Evolutionary conservation across 2,888 invertebrate species (phyloP), one percentile per base, ranked within the genome.

Genomic region (Cataglyphis rosenhaueri): DNA sequence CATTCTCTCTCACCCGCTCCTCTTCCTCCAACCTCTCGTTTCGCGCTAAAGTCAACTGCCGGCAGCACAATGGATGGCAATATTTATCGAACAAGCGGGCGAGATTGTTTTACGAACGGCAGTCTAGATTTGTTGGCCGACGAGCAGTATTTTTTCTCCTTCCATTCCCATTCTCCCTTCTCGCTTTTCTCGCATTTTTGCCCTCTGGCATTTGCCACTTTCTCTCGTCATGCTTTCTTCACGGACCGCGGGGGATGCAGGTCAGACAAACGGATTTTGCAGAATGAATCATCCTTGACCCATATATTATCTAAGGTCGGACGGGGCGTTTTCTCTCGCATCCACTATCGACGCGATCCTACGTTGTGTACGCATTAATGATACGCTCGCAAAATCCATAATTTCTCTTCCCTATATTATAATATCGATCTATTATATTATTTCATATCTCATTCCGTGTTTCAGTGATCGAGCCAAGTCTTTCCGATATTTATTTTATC

Each of bases 251-350:
- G 48, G 59, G 35, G 59, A 79, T 59, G 78, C 57, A 70, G 57
- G 41, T 68, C 76, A 57, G 71, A 57, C 71, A 70, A 78, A 70
- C 44, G 59, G 73, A 71, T 71, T 76, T 79, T 71, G 73, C 71
- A 59, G 59, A 71, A 59, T 44, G 59, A 44, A 44, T 79, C 55
- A 44, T 61, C 78, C 73, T 59, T 78, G 71, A 78, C 78, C 71
- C 32, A 55, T 52, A 52, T 52, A 78, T 78, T 44, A 44, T 9
- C 73, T 71, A 79, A 71, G 78, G 44, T 59, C 78, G n/a, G 2
- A 44, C 25, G 59, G 35, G 12, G 71, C 21, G 12, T 52, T 70
- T 44, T 66, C 44, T 57, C 70, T 15, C 57, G 41, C 57, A n/a
- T 41, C 32, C 29, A 32, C 21, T 68, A 71, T 71, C 38, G 52